Percentiles rank a stretch among this genome's conserved stretches.
Conservation (phyloP, 2,797 vertebrate species). For the Ctenopoma kingsleyae region DNA sequence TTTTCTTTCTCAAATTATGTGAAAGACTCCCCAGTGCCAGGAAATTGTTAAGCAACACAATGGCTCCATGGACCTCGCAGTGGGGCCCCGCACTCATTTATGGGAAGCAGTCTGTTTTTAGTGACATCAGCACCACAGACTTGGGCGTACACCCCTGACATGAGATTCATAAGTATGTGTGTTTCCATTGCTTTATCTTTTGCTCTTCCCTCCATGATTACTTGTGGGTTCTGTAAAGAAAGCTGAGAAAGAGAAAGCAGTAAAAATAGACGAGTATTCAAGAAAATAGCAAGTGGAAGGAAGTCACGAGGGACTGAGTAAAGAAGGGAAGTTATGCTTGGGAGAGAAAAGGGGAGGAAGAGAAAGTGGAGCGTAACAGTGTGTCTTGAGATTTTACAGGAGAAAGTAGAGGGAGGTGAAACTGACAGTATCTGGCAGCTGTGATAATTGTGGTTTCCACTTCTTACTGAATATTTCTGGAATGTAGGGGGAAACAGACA, state of each 20-base stretch:
- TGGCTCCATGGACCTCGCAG: slow-evolving; percentile 40
- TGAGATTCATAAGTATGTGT: slow-evolving; percentile 23
- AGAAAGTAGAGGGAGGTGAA: slow-evolving; percentile 41
- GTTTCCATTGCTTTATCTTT: slow-evolving; percentile 42
- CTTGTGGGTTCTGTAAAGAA: neutral
- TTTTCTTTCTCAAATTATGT: slow-evolving; percentile 42
- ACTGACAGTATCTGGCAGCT: slow-evolving; percentile 54
- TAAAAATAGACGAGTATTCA: slow-evolving; percentile 20
- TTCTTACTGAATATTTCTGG: slow-evolving; percentile 52
- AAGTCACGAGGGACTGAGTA: slow-evolving; percentile 38
- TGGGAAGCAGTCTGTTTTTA: slow-evolving; percentile 54
- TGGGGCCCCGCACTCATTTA: slow-evolving; percentile 54
- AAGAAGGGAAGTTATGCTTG: slow-evolving; percentile 63
- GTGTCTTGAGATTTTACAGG: slow-evolving; percentile 42
- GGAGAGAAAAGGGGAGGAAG: slow-evolving; percentile 8
- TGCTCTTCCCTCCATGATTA: slow-evolving; percentile 26
- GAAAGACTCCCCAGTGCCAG: slow-evolving; percentile 47
- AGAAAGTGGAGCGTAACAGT: slow-evolving; percentile 35
- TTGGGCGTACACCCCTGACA: slow-evolving; percentile 37
- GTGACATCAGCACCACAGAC: slow-evolving; percentile 52
- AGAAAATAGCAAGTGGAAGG: slow-evolving; percentile 43
- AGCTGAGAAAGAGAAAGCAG: neutral
- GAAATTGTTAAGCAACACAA: slow-evolving; percentile 75
- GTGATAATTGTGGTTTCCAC: slow-evolving; percentile 51
- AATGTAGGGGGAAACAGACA: slow-evolving; percentile 40